phyloP scores from a whole-genome alignment of 2,113 vertebrate species.

The Anas platyrhynchos region DNA sequence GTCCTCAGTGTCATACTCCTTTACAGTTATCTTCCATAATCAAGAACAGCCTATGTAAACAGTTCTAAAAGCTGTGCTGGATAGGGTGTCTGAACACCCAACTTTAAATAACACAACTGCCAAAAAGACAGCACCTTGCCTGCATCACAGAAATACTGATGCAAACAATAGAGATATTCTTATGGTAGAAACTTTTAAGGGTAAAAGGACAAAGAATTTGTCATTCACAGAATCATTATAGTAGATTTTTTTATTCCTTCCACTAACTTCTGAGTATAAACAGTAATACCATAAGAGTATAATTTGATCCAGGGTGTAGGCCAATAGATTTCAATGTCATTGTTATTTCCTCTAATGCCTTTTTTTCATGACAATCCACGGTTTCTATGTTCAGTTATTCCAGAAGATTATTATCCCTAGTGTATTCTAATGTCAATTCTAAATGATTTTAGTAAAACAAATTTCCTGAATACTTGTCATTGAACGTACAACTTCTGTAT shows the following conservation, averaged over 20 bases:
- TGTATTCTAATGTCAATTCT: background rate
- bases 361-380: background rate
- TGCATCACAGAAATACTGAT: background rate
- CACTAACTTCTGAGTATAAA: background rate
- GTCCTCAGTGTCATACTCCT: background rate
- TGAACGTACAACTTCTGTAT: background rate
- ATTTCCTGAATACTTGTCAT: background rate
- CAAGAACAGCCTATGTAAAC: background rate
- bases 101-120: background rate
- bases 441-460: background rate
- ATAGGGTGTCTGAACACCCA: background rate
- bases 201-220: background rate
- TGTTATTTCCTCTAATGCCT: background rate
- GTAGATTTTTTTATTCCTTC: background rate
- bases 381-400: background rate
- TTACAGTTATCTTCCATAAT: constrained; percentile 1
- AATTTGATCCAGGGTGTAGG: background rate
- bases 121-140: background rate
- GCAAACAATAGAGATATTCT: background rate
- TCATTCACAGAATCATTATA: background rate
- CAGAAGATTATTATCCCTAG: background rate
- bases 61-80: background rate
- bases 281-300: background rate
- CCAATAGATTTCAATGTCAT: background rate
- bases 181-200: background rate